Conservation (phyloP, 2,888 invertebrate species). For the Hofmannophila pseudospretella region DNA sequence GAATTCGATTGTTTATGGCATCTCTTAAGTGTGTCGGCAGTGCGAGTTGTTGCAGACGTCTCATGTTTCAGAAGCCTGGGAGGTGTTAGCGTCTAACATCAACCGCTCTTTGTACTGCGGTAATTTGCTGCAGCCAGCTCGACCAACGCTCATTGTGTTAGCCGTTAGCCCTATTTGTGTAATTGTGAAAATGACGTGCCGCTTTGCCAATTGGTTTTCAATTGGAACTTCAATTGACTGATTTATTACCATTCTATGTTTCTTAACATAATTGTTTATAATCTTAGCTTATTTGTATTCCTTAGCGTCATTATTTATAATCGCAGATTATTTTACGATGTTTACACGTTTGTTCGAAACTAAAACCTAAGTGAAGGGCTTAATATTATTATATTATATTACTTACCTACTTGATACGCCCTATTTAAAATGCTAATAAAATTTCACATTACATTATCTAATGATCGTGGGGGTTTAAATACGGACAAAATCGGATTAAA, state of each 20-base stretch:
- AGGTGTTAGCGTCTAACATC: constrained; percentile 51
- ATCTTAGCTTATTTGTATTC: neutral
- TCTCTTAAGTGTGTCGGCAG: constrained; percentile 51
- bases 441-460: constrained; percentile 23
- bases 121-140: constrained; percentile 20
- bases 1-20: constrained; percentile 58
- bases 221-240: constrained; percentile 15
- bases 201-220: constrained; percentile 8
- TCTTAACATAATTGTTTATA: constrained; percentile 1
- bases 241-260: constrained; percentile 7
- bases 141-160: constrained; percentile 21
- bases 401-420: neutral
- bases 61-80: constrained; percentile 56
- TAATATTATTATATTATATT: neutral
- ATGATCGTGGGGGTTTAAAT: constrained; percentile 25
- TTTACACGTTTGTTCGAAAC: too few relatives aligned
- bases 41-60: constrained; percentile 55
- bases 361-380: neutral
- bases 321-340: neutral
- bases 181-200: constrained; percentile 18
- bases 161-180: constrained; percentile 20
- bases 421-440: constrained; percentile 10
- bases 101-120: constrained; percentile 45
- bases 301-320: neutral
- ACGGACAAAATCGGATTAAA: constrained; percentile 12